Percentiles rank a stretch among this genome's conserved stretches.
Conservation (phyloP, 2,797 vertebrate genomes). For the Spondyliosoma cantharus region DNA sequence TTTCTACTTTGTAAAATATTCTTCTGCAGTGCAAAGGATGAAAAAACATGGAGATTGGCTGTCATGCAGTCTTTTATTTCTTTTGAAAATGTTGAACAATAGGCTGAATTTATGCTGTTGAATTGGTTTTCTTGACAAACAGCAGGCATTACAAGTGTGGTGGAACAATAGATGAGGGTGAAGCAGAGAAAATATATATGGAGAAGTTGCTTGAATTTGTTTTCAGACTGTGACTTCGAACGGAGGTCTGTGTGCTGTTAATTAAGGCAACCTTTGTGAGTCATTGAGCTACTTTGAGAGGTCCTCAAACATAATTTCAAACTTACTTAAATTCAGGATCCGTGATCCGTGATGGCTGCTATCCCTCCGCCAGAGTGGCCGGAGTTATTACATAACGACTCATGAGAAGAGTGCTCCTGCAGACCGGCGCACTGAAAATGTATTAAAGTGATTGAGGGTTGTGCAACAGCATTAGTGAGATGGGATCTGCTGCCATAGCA, state of each 20-base stretch:
- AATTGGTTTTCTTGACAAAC: constrained; percentile 25
- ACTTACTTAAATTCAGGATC: constrained; percentile 30
- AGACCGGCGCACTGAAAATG: constrained; percentile 66
- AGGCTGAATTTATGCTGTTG: constrained; percentile 12
- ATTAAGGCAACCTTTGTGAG: constrained; percentile 26
- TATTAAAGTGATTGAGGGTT: constrained; percentile 81
- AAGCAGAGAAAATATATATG: constrained; percentile 10
- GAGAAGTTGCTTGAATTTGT: constrained; percentile 30
- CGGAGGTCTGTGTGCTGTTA: constrained; percentile 8
- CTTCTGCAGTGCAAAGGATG: not conserved
- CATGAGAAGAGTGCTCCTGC: constrained; percentile 65
- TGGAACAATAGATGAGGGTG: constrained; percentile 25
- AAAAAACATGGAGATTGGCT: not conserved
- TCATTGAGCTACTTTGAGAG: constrained; percentile 35
- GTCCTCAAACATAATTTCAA: constrained; percentile 28
- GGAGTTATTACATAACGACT: constrained; percentile 72
- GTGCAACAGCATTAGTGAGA: constrained; percentile 84
- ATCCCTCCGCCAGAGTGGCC: constrained; percentile 42
- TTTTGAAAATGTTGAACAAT: constrained; percentile 4
- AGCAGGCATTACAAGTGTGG: constrained; percentile 1
- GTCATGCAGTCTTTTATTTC: constrained; percentile 1
- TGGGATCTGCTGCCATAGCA: constrained; percentile 72
- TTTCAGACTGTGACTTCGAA: constrained; percentile 32
- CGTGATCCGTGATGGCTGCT: constrained; percentile 33
- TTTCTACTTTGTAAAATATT: constrained; percentile 11